Evolutionary conservation across 2,888 invertebrate genomes (phyloP), one percentile per base, ranked within the genome.

Genomic region (Auanema sp.): DNA sequence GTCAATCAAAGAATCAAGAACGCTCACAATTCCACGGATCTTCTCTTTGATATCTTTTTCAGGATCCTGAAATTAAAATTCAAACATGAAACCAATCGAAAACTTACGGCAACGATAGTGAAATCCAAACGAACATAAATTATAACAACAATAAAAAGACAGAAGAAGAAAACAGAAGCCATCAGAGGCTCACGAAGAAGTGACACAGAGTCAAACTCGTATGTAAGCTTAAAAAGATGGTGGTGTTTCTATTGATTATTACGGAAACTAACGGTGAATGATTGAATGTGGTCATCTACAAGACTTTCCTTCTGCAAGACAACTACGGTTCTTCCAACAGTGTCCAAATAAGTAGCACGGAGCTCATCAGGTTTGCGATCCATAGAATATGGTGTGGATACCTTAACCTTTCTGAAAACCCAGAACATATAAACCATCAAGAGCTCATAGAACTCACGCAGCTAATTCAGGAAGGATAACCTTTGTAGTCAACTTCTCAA

Each of bases 91-190:
- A n/a, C 6, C 18, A 11, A 52, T 8, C 11, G 24, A 52, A 21
- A 21, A 23, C 58, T 58, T 25, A 58, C 63, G 14, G 63, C 41
- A 14, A 58, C 40, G 79, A 97, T 93, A 63, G 95, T 92, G 87
- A 98, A 96, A 87, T 98, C 97, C 84, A 97, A 87, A 78, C 97
- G 89, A 68, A 95, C 92, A 86, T 93, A 94, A 79, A 96, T 87
- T 84, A 98, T 94, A 62, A 96, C 92, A 79, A 91, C 87, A 60
- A 94, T 83, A 87, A 98, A 99, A 71, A 98, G 87, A 44, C 91
- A 86, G 84, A 92, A 93, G 74, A 98, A 89, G 78, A 93, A 94
- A 25, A 89, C 88, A 66, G 93, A 90, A 33, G 96, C 90, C 58
- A 97, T 86, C 44, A 96, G 84, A 0, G 98, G 98, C 85, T 99